Conservation (phyloP, 2,888 invertebrate genomes). For the Lapara coniferarum region DNA sequence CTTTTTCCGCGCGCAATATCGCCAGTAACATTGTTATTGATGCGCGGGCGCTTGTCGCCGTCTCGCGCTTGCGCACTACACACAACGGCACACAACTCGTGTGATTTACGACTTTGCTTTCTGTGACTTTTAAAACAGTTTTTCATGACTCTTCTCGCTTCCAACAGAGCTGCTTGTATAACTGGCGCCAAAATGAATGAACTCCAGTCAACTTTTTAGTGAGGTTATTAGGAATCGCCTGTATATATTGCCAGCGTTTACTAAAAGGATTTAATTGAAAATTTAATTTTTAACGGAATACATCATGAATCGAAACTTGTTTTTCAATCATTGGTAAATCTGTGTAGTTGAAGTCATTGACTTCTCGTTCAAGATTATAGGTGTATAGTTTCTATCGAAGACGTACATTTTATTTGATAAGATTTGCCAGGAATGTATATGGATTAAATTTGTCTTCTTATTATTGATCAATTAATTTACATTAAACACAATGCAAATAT, state of each 20-base stretch:
- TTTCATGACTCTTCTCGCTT: slow-evolving; percentile 70
- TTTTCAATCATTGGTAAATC: not conserved
- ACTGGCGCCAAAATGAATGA: slow-evolving; percentile 80
- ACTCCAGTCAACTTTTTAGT: slow-evolving; percentile 63
- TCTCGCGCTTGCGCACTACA: slow-evolving; percentile 46
- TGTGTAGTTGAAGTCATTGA: not conserved
- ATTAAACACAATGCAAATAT: not conserved
- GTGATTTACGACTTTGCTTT: slow-evolving; percentile 74
- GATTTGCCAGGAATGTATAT: too few species aligned
- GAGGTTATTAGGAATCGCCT: slow-evolving; percentile 54
- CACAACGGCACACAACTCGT: slow-evolving; percentile 50
- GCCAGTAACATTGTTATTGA: slow-evolving; percentile 63
- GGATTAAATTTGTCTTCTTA: not conserved
- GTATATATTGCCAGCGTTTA: slow-evolving; percentile 47
- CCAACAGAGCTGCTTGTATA: slow-evolving; percentile 70
- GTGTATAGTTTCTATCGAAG: not conserved
- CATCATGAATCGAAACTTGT: slow-evolving; percentile 24
- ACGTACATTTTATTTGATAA: not conserved
- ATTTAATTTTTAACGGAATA: slow-evolving; percentile 47
- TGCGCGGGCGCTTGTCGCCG: slow-evolving; percentile 44
- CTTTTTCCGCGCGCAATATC: slow-evolving; percentile 68
- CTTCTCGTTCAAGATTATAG: not conserved
- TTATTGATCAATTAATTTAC: not conserved
- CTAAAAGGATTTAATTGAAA: slow-evolving; percentile 39
- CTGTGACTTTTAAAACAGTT: slow-evolving; percentile 70